These are phyloP conservation scores for Parotocinclus haroldoi DNA, from an alignment of 2,797 vertebrate species.

Conservation along the genomic window DNA sequence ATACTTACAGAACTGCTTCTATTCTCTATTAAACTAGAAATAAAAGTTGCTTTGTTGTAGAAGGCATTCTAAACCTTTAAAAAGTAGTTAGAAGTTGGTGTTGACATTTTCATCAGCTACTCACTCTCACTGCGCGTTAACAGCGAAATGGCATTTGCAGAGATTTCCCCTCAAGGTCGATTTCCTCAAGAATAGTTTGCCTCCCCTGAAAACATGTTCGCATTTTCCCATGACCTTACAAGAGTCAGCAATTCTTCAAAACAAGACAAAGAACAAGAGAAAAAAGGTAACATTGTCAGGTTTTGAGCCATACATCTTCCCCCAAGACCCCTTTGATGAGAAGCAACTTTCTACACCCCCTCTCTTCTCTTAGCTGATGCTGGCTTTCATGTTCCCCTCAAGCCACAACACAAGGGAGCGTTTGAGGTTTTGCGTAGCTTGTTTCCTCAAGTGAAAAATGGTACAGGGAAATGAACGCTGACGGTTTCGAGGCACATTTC, in stretches of 20 bases:
- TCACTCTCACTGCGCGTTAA: constrained; percentile 46
- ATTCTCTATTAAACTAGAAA: constrained; percentile 3
- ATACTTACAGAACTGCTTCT: constrained; percentile 16
- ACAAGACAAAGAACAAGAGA: constrained; percentile 7
- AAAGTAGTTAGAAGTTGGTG: constrained; percentile 19
- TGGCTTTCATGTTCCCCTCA: constrained; percentile 39
- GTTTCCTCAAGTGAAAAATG: constrained; percentile 20
- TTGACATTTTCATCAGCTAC: constrained; percentile 48
- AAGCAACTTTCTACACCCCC: constrained; percentile 28
- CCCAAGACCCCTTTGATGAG: constrained; percentile 28
- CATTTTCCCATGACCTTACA: constrained; percentile 14
- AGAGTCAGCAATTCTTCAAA: background rate
- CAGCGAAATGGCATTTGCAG: constrained; percentile 49
- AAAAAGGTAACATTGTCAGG: constrained; percentile 14
- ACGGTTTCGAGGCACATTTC: constrained; percentile 43
- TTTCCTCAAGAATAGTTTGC: constrained; percentile 27
- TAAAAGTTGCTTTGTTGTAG: constrained; percentile 1
- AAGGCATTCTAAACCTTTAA: constrained; percentile 22
- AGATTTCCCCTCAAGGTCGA: constrained; percentile 33
- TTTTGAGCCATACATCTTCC: constrained; percentile 34
- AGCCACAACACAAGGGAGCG: constrained; percentile 25
- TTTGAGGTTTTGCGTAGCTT: constrained; percentile 26
- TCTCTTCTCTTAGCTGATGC: constrained; percentile 29
- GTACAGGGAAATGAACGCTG: constrained; percentile 31
- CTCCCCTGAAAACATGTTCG: constrained; percentile 13